Conservation (phyloP, 2,113 vertebrate species). For the Cygnus buccinator region DNA sequence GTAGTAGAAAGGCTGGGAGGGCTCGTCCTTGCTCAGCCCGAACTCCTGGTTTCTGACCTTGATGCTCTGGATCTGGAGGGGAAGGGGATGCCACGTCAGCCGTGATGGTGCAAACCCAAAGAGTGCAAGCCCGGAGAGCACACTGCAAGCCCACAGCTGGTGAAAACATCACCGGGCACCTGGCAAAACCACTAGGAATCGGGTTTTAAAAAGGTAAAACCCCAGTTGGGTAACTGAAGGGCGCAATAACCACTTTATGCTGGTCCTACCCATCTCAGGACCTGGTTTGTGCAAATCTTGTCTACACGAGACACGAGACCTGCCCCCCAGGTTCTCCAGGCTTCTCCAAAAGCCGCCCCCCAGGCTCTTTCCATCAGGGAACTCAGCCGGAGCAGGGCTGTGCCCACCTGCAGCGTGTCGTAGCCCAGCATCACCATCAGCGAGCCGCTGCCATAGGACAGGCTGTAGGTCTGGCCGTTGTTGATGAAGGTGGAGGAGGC, state of each 20-base stretch:
- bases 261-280: rapidly evolving
- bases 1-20: conserved; percentile 67
- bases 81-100: not conserved
- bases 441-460: conserved; percentile 74
- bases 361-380: rapidly evolving
- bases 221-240: rapidly evolving
- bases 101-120: rapidly evolving
- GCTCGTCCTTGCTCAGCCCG: conserved; percentile 74
- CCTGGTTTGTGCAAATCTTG: not conserved
- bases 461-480: not conserved
- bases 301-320: rapidly evolving
- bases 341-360: not conserved
- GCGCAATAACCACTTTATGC: rapidly evolving
- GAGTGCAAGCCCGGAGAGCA: not conserved
- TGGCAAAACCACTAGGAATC: not conserved
- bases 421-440: conserved; percentile 66
- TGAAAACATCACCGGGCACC: not conserved
- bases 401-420: conserved; percentile 76
- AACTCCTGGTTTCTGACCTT: conserved; percentile 77
- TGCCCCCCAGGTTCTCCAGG: not conserved
- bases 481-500: conserved; percentile 70
- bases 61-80: conserved; percentile 77
- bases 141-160: not conserved
- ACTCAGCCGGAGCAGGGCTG: not conserved
- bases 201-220: not conserved